These are phyloP conservation scores for Campoletis raptor DNA, from an alignment of 2,888 invertebrate genomes.

Conservation along the genomic window DNA sequence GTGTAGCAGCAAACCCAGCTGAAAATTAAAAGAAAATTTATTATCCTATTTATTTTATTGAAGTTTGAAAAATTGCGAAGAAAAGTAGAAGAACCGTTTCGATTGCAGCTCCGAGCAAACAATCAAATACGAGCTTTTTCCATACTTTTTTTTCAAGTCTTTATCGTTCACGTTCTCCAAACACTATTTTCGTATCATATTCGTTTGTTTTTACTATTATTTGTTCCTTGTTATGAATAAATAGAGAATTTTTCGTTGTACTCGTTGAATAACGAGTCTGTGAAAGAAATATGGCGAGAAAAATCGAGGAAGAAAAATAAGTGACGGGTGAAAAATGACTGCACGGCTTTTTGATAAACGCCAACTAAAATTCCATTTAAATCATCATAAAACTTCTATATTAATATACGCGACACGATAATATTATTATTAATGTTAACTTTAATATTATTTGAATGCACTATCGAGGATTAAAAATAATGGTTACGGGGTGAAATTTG, in stretches of 20 bases:
- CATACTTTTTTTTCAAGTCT: conserved; percentile 1
- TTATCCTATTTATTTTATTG: conserved; percentile 46
- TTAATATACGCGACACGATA: not conserved
- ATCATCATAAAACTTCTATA: not conserved
- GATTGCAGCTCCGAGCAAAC: not conserved
- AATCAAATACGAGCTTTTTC: conserved; percentile 8
- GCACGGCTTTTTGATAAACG: not conserved
- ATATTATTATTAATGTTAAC: not conserved
- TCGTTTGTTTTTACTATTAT: not conserved
- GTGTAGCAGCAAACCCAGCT: conserved; percentile 7
- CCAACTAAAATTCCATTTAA: not conserved
- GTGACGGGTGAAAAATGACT: not conserved
- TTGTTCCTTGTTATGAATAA: conserved; percentile 2
- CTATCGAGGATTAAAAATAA: not conserved
- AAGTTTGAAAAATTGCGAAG: not conserved
- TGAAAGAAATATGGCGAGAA: not conserved
- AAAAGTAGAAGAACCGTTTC: not conserved
- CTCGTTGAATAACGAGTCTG: not conserved
- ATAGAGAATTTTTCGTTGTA: not conserved
- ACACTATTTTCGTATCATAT: too few species aligned
- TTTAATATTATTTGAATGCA: not conserved
- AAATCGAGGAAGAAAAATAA: not conserved
- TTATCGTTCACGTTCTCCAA: not conserved
- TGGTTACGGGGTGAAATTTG: not conserved
- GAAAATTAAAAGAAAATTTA: conserved; percentile 58